These are phyloP conservation scores for Drosophila eugracilis DNA, from an alignment of 1,140 invertebrate genomes.

Conservation along the genomic window DNA sequence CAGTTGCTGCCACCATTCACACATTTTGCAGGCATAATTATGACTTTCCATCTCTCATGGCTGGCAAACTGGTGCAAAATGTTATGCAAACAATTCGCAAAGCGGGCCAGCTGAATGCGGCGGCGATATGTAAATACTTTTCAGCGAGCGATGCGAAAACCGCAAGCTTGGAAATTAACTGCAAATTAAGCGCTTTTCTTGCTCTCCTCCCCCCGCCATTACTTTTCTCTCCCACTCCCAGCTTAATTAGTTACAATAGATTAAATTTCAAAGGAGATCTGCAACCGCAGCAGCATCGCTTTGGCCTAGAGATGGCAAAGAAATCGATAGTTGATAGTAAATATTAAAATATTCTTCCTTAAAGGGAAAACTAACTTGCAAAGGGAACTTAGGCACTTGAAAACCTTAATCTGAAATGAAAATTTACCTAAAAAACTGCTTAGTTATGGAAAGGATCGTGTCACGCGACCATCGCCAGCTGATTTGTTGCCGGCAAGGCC, in stretches of 20 bases:
- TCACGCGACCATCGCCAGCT: conserved; percentile 30
- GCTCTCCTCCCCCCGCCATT: not conserved
- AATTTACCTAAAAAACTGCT: too few relatives aligned
- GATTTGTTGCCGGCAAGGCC: conserved; percentile 45
- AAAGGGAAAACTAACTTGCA: too few relatives aligned
- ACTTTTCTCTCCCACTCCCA: conserved; percentile 9
- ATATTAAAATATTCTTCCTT: too few relatives aligned
- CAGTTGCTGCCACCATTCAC: conserved; percentile 29
- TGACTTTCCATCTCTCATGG: conserved; percentile 44
- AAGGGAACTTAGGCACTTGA: too few relatives aligned
- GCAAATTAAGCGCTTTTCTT: conserved; percentile 77
- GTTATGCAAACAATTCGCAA: conserved; percentile 78
- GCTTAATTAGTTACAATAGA: conserved; percentile 83
- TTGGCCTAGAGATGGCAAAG: conserved; percentile 4
- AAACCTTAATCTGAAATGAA: too few relatives aligned
- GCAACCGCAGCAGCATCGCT: conserved; percentile 56
- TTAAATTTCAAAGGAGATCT: conserved; percentile 81
- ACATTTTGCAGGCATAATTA: conserved; percentile 47
- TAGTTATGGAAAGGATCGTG: not conserved
- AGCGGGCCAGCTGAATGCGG: conserved; percentile 14
- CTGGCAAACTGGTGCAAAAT: conserved; percentile 72
- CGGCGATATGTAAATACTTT: conserved; percentile 39
- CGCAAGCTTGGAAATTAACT: conserved; percentile 73
- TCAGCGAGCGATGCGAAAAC: conserved; percentile 61
- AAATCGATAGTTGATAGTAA: not conserved